phyloP scores from a whole-genome alignment of 2,888 invertebrate genomes.

The Agrotis clavis region DNA sequence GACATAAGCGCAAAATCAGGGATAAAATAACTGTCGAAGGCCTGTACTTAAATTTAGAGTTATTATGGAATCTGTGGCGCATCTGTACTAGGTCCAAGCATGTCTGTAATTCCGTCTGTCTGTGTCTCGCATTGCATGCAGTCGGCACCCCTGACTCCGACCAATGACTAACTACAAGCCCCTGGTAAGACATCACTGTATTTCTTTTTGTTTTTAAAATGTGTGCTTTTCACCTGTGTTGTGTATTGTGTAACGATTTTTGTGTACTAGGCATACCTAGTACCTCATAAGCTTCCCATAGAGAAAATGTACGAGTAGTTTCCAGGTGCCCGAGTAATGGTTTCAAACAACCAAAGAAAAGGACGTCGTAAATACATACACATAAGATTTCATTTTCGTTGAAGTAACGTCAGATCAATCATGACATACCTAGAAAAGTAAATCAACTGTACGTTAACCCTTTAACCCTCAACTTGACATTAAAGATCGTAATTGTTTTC shows the following conservation, averaged over 20 bases:
- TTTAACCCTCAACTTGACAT: too few relatives aligned
- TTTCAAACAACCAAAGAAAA: too few relatives aligned
- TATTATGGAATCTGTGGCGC: constrained; percentile 55
- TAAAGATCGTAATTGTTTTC: too few relatives aligned
- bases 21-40: background rate
- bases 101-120: constrained; percentile 76
- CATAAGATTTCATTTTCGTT: too few relatives aligned
- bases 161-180: constrained; percentile 89
- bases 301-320: too few relatives aligned
- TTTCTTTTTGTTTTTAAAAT: constrained; percentile 42
- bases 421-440: too few relatives aligned
- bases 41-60: constrained; percentile 31
- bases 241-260: background rate
- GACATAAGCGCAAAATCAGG: background rate
- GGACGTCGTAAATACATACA: too few relatives aligned
- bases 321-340: too few relatives aligned
- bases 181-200: constrained; percentile 79
- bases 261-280: background rate
- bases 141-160: constrained; percentile 78
- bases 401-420: too few relatives aligned
- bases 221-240: constrained; percentile 47
- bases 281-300: background rate
- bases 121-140: constrained; percentile 86
- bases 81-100: constrained; percentile 58
- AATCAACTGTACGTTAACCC: too few relatives aligned